Evolutionary conservation across 2,888 invertebrate species (phyloP), one percentile per base, ranked within the genome.

Genomic region (Thecocarcelia acutangulata): DNA sequence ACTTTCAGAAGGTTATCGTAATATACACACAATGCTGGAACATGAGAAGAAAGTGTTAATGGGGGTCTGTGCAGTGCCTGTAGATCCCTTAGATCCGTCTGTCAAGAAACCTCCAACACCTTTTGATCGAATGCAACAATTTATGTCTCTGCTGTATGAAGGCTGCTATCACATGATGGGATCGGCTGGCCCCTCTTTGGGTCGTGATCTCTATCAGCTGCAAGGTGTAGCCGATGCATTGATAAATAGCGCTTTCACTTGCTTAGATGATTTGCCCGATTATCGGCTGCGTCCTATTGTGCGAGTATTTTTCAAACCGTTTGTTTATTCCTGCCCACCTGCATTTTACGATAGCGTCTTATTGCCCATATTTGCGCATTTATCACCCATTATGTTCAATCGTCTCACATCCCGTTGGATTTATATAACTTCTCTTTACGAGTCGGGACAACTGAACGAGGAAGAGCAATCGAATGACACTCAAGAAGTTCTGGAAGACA

Each of bases 401-500:
- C 93, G 96, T 85, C 90, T 97, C 79, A 94, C 94, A 63, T 92
- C 93, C 42, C 94, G 96, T 80, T 97, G 97, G 97, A 93, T 95
- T 70, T 95, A 95, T 88, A 94, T 96, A 66, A 93, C 94, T 59
- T 93, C 94, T 69, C 92, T 96, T 5, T 94, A 95, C 86, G 96
- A 95, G 88, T 93, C 94, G 2, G 95, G 96, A 33, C 94, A 94
- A 66, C 91, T 95, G 12, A 95, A 95, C 84, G 95, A 95, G 85
- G 95, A 96, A 84, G 95, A 95, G 85, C 95, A 96, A 85, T 94
- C 94, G 12, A 86, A 86, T 52, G 95, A 96, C 87, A 93, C 95
- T 1, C 96, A 96, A 88, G 97, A 97, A 89, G 95, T 97, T 1
- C 91, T 97, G 1, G 96, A 97, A 87, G 96, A 97, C 87, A 96